Percentiles rank a stretch among this genome's conserved stretches.
These are phyloP conservation scores for Hydropotes inermis DNA, from an alignment of 2,113 vertebrate genomes.

Conservation along the genomic window DNA sequence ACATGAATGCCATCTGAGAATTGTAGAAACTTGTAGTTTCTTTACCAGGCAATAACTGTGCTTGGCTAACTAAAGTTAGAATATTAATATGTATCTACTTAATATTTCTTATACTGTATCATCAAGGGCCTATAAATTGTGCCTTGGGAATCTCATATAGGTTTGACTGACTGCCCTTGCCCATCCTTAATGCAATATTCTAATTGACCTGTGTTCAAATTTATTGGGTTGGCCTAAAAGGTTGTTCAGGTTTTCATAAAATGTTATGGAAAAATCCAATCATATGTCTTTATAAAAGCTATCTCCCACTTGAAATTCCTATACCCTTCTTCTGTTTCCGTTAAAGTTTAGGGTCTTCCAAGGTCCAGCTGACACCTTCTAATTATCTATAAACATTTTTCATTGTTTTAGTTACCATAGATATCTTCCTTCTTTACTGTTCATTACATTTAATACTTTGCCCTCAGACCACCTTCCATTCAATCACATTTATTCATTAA, in stretches of 20 bases:
- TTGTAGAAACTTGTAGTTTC: not conserved
- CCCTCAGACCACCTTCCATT: not conserved
- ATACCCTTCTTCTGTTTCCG: fast-evolving
- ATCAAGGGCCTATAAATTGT: not conserved
- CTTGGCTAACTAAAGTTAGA: not conserved
- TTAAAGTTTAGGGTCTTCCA: not conserved
- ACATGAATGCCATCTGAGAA: not conserved
- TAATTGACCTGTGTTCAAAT: not conserved
- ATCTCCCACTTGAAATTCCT: not conserved
- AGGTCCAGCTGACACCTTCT: not conserved
- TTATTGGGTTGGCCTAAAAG: not conserved
- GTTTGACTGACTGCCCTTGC: not conserved
- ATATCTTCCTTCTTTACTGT: not conserved
- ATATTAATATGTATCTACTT: not conserved
- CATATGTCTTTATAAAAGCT: not conserved
- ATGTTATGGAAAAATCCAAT: not conserved
- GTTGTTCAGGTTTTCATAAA: not conserved
- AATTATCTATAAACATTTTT: not conserved
- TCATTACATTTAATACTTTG: not conserved
- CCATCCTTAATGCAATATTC: not conserved
- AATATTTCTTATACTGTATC: not conserved
- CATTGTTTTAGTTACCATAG: not conserved
- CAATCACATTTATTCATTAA: not conserved
- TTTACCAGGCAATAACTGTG: not conserved
- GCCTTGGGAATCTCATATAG: not conserved